Evolutionary conservation across 2,888 invertebrate genomes (phyloP), one percentile per base, ranked within the genome.

Genomic region (Palloptera scutellata): DNA sequence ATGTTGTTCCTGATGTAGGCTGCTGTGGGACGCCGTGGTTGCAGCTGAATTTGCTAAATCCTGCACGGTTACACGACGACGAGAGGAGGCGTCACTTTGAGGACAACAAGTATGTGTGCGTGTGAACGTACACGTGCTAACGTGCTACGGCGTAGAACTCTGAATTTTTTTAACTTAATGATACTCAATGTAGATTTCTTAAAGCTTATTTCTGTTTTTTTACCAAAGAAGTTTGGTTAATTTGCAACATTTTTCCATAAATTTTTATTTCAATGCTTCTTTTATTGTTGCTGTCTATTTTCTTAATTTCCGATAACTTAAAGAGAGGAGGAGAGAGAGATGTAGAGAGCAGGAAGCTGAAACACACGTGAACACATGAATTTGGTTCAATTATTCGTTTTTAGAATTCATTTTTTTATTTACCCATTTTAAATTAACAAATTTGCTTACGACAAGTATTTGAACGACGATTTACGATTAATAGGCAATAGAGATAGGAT

Each of bases 1-100:
- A 69, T 77, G 78, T 70, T 76, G 77, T 69, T 78, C 65, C 70
- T 72, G 71, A 67, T 75, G 74, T 65, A 61, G 67, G 70, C 71
- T 72, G 70, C 68, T 30, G 61, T 48, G 3, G 52, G 69, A 42
- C 67, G 70, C 20, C 61, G 66, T 15, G 30, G 17, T 48, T 41
- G 30, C 45, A 59, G 41, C 48, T 4, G 15, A n/a, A 20, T 11
- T 53, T 53, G 8, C 48, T 6, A 13, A 6, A 9, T 6, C 40
- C n/a, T 60, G 59, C 42, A 60, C 41, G 20, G 19, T 30, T 8
- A 48, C 40, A 60, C 41, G 66, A 61, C 17, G 61, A 51, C 9
- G 19, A 51, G 55, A 51, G 48, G 11, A 6, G 48, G n/a, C 10
- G 66, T 42, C 59, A 52, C 19, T n/a, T 13, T 57, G 12, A 55